Evolutionary conservation across 2,797 vertebrate genomes (phyloP).

Genomic region (Micromesistius poutassou): DNA sequence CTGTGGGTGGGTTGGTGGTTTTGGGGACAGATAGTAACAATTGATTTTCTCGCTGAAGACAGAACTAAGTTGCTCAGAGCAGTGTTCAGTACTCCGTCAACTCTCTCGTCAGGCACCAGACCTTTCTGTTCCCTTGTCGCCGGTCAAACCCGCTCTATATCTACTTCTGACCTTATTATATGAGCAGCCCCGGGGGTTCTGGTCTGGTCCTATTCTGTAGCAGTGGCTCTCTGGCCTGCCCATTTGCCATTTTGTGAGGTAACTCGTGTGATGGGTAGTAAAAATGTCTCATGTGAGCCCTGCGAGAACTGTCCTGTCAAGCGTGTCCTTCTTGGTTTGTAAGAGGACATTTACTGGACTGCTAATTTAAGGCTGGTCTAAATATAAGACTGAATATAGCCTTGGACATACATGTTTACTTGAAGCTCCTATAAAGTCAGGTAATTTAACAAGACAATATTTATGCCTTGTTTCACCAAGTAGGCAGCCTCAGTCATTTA

Average conservation of each 20-base stretch:
- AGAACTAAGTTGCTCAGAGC: too few relatives aligned
- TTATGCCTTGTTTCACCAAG: not conserved
- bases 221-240: not conserved
- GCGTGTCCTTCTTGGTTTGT: not conserved
- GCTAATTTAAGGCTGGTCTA: conserved; percentile 1
- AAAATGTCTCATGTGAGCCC: not conserved
- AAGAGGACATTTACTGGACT: conserved; percentile 1
- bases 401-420: not conserved
- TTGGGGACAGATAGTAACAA: not conserved
- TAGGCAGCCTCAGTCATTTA: not conserved
- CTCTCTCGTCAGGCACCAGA: not conserved
- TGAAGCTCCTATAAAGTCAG: not conserved
- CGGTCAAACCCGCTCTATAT: not conserved
- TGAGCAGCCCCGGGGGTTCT: not conserved
- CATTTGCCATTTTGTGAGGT: not conserved
- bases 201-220: not conserved
- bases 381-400: not conserved
- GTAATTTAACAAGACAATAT: not conserved
- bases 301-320: not conserved
- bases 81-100: too few relatives aligned
- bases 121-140: not conserved
- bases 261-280: not conserved
- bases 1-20: not conserved
- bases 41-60: not conserved
- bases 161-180: not conserved